Evolutionary conservation across 2,797 vertebrate genomes (phyloP).

Genomic region (Okamejei kenojei): DNA sequence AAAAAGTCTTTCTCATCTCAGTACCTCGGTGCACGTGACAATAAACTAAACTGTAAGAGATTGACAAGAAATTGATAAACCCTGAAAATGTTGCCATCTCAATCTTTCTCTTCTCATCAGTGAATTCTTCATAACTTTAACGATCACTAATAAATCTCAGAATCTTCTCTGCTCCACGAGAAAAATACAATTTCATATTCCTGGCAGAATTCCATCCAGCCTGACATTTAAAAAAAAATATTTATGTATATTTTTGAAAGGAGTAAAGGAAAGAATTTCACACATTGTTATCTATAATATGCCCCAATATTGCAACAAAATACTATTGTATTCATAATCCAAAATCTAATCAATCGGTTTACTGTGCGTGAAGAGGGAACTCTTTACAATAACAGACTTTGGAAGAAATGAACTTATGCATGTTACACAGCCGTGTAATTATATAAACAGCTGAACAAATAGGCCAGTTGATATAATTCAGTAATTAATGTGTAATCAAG

Average conservation of each 20-base stretch:
- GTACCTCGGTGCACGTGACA: no score
- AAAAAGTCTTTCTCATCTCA: no score
- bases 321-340: not conserved
- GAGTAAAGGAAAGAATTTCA: not conserved
- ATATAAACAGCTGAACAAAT: slow-evolving; percentile 11
- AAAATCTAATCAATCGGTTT: slow-evolving; percentile 12
- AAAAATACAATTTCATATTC: not conserved
- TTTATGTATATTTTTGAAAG: not conserved
- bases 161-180: not conserved
- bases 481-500: slow-evolving; percentile 6
- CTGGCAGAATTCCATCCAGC: not conserved
- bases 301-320: not conserved
- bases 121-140: not conserved
- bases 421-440: slow-evolving; percentile 9
- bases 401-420: slow-evolving; percentile 16
- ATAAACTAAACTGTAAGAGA: no score
- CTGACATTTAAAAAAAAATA: not conserved
- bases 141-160: not conserved
- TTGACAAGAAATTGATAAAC: not conserved
- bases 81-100: not conserved
- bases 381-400: slow-evolving; percentile 19
- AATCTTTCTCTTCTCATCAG: not conserved
- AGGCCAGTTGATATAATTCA: slow-evolving; percentile 5
- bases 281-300: not conserved
- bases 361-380: not conserved